Evolutionary conservation across 2,888 invertebrate species (phyloP).

Genomic region (Drosophila nr. medialis): DNA sequence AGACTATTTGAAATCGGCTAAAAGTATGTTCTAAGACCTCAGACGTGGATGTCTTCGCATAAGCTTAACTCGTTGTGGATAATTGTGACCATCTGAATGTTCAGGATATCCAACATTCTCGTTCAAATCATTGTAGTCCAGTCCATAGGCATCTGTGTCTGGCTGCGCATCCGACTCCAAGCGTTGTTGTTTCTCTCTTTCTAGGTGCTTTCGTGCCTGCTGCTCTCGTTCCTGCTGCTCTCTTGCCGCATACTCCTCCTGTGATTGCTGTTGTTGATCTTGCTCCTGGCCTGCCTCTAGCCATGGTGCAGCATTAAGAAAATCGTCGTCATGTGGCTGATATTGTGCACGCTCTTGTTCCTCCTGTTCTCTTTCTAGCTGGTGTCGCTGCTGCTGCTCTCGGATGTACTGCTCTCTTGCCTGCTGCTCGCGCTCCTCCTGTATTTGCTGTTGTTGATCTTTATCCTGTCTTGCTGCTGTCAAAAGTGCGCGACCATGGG

Average conservation of each 20-base stretch:
- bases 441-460: not conserved
- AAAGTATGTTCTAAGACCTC: not conserved
- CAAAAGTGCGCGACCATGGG: not conserved
- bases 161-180: not conserved
- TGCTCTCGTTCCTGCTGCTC: not conserved
- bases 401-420: not conserved
- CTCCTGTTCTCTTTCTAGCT: not conserved
- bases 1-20: not conserved
- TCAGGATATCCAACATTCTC: not conserved
- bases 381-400: not conserved
- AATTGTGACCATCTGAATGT: not conserved
- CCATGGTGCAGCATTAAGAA: slow-evolving; percentile 34
- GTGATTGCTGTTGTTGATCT: not conserved
- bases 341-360: not conserved
- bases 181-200: not conserved
- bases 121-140: not conserved
- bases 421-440: not conserved
- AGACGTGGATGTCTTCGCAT: slow-evolving; percentile 16
- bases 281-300: slow-evolving; percentile 3
- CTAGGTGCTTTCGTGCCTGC: no score
- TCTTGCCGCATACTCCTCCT: not conserved
- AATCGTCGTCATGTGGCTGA: slow-evolving; percentile 42
- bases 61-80: slow-evolving; percentile 27
- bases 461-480: not conserved
- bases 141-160: not conserved